These are phyloP conservation scores for Ianthella basta DNA, from an alignment of 37 sponge, comb jelly and placozoan species.

Conservation along the genomic window DNA sequence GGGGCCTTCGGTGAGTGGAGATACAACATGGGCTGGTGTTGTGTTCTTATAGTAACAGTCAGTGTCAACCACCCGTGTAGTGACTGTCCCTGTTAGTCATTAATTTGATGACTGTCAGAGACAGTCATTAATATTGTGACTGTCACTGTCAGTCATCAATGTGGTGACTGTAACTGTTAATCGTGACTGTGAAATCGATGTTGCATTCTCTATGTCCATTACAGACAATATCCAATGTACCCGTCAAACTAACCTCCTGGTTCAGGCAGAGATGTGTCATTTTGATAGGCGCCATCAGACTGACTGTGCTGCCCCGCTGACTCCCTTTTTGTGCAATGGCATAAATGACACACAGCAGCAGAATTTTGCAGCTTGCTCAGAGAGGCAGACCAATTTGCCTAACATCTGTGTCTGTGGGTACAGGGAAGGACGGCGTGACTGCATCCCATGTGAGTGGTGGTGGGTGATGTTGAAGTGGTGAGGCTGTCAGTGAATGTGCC, in stretches of 20 bases:
- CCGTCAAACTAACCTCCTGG: neutral
- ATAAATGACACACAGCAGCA: neutral
- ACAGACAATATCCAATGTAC: slow-evolving; percentile 53
- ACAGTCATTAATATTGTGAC: too few species aligned
- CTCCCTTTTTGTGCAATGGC: neutral
- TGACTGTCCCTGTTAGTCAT: too few species aligned
- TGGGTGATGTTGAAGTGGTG: neutral
- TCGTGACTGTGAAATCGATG: too few species aligned
- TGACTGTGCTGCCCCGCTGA: neutral
- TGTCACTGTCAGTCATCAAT: too few species aligned
- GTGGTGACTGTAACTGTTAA: too few species aligned
- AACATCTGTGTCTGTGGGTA: slow-evolving; percentile 3
- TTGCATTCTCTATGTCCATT: slow-evolving; percentile 7
- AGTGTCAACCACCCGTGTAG: too few species aligned
- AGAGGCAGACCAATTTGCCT: too few species aligned
- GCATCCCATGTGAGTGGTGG: slow-evolving; percentile 13
- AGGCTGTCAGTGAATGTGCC: neutral
- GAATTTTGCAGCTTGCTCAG: neutral
- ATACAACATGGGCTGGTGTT: neutral
- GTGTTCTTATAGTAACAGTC: neutral
- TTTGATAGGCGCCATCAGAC: neutral
- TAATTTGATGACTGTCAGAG: too few species aligned
- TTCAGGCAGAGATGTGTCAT: slow-evolving; percentile 62
- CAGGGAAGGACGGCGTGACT: neutral
- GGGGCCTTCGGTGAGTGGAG: slow-evolving; percentile 77